Evolutionary conservation across 2,888 invertebrate species (phyloP).

Genomic region (Acrocyrtus sp.): DNA sequence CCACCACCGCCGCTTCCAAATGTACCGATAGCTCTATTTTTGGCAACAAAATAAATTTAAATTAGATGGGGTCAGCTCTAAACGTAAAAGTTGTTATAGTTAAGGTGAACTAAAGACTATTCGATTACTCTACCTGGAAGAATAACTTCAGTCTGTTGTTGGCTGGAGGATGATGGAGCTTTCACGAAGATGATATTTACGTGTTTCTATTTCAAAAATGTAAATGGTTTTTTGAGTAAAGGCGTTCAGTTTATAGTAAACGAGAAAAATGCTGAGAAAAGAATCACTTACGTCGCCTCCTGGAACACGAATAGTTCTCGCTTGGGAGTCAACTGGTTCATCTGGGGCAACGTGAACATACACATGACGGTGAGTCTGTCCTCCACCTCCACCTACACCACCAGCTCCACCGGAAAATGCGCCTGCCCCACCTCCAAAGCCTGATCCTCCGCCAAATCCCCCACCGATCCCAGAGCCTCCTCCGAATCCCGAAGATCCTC

Average conservation of each 20-base stretch:
- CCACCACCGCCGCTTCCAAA: slow-evolving; percentile 5
- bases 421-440: slow-evolving; percentile 19
- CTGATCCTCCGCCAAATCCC: slow-evolving; percentile 10
- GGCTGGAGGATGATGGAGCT: slow-evolving; percentile 6
- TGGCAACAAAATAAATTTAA: slow-evolving; percentile 75
- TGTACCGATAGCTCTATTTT: slow-evolving; percentile 72
- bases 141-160: slow-evolving; percentile 41
- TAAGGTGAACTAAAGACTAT: no score
- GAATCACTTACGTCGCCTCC: slow-evolving; percentile 31
- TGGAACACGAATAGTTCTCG: slow-evolving; percentile 25
- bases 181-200: slow-evolving; percentile 45
- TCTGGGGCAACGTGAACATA: slow-evolving; percentile 36
- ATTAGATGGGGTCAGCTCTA: no score
- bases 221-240: no score
- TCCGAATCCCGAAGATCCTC: no score
- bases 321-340: slow-evolving; percentile 20
- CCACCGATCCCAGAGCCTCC: slow-evolving; percentile 13
- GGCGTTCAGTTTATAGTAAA: slow-evolving; percentile 70
- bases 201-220: no score
- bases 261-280: slow-evolving; percentile 66
- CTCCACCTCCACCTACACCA: slow-evolving; percentile 80
- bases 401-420: slow-evolving; percentile 89
- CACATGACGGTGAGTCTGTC: slow-evolving; percentile 18
- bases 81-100: no score
- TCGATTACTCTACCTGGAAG: slow-evolving; percentile 24